These are phyloP conservation scores for Octopus bimaculoides DNA, from an alignment of 1,140 invertebrate species.

Conservation along the genomic window DNA sequence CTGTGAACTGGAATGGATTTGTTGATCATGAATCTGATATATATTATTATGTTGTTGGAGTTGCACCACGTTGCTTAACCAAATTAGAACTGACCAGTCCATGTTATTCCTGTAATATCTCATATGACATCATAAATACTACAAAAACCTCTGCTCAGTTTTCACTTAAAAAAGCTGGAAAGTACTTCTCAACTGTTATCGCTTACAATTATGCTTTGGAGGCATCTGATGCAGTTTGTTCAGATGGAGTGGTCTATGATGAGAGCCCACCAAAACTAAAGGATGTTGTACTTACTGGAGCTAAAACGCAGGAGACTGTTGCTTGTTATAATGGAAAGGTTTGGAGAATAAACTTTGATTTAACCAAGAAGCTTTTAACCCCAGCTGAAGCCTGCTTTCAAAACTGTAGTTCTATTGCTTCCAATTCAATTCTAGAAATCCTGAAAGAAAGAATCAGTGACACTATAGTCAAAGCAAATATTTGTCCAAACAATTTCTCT, in stretches of 20 bases:
- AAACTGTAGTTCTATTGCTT: background rate
- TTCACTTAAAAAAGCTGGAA: conserved; percentile 16
- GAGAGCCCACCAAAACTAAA: conserved; percentile 21
- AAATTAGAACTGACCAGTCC: conserved; percentile 19
- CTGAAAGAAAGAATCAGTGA: conserved; percentile 11
- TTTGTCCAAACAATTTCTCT: conserved; percentile 10
- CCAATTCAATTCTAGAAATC: background rate
- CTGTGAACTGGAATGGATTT: conserved; percentile 31
- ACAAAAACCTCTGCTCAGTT: conserved; percentile 25
- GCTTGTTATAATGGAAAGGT: conserved; percentile 20
- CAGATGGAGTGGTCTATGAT: conserved; percentile 34
- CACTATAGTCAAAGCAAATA: conserved; percentile 5
- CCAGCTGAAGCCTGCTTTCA: conserved; percentile 2
- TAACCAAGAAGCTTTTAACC: conserved; percentile 17
- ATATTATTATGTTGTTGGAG: conserved; percentile 24
- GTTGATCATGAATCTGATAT: conserved; percentile 38
- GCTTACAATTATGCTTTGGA: conserved; percentile 35
- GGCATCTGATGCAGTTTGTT: conserved; percentile 29
- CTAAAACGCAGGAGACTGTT: conserved; percentile 12
- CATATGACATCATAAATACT: conserved; percentile 14
- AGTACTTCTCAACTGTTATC: conserved; percentile 27
- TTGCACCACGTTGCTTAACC: conserved; percentile 21
- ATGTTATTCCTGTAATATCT: background rate
- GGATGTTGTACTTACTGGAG: conserved; percentile 23
- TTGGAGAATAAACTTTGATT: conserved; percentile 27